These are phyloP conservation scores for Oscheius myriophilus DNA, from an alignment of 2,888 invertebrate species.

Conservation along the genomic window DNA sequence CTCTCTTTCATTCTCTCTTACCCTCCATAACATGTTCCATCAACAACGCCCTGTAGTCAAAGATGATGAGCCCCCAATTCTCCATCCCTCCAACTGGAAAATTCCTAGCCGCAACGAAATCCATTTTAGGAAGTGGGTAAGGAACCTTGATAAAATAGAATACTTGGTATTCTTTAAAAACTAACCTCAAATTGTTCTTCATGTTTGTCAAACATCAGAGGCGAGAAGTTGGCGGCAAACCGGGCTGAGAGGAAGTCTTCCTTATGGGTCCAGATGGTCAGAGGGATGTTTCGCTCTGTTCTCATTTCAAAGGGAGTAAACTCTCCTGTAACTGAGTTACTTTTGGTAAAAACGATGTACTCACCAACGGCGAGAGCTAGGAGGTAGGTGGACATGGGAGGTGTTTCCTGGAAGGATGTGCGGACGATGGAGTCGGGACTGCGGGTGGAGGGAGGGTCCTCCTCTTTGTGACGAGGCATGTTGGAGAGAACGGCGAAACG, in stretches of 20 bases:
- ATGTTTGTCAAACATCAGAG: constrained; percentile 61
- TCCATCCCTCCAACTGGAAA: constrained; percentile 73
- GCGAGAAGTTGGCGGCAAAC: constrained; percentile 65
- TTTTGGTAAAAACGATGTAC: neutral
- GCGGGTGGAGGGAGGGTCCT: neutral
- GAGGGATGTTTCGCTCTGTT: constrained; percentile 58
- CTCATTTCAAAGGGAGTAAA: constrained; percentile 61
- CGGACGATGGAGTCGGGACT: constrained; percentile 19
- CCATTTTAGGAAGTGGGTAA: constrained; percentile 70
- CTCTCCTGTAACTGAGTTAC: constrained; percentile 48
- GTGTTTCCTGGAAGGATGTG: constrained; percentile 69
- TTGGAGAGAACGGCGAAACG: constrained; percentile 46
- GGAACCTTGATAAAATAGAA: constrained; percentile 39
- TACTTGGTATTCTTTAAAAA: neutral
- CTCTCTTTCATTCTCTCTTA: neutral
- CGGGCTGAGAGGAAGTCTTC: constrained; percentile 56
- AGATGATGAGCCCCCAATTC: constrained; percentile 71
- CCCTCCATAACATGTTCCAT: constrained; percentile 27
- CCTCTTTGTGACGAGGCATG: constrained; percentile 38
- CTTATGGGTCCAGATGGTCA: constrained; percentile 63
- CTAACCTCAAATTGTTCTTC: constrained; percentile 62
- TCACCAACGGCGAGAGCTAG: constrained; percentile 69
- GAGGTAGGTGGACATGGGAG: constrained; percentile 73
- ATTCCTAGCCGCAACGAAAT: constrained; percentile 72
- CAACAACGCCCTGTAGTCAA: constrained; percentile 21